phyloP scores from a whole-genome alignment of 2,888 invertebrate species.

The Melieria picta region DNA sequence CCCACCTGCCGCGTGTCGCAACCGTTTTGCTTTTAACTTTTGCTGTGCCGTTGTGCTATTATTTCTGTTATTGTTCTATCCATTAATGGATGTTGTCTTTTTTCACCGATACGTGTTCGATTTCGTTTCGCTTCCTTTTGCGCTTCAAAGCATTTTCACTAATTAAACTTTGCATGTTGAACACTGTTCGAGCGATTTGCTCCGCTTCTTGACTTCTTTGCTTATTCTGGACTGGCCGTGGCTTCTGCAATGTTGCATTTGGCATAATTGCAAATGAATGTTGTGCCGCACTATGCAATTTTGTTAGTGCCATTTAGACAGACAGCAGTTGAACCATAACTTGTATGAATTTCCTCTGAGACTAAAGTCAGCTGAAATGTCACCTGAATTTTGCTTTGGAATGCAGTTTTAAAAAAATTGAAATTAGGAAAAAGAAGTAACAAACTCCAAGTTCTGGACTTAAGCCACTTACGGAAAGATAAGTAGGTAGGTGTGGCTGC shows the following conservation, averaged over 20 bases:
- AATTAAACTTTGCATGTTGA: slow-evolving; percentile 36
- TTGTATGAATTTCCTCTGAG: no score
- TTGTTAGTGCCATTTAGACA: no score
- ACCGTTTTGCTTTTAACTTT: not conserved
- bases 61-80: slow-evolving; percentile 15
- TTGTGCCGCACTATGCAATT: not conserved
- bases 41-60: not conserved
- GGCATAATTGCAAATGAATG: slow-evolving; percentile 24
- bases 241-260: not conserved
- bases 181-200: slow-evolving; percentile 18
- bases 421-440: no score
- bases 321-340: no score
- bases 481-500: no score
- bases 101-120: not conserved
- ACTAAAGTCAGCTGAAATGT: no score
- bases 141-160: slow-evolving; percentile 23
- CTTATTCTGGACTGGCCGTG: not conserved
- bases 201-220: not conserved
- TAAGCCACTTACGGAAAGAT: no score
- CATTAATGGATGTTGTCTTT: slow-evolving; percentile 33
- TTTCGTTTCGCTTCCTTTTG: slow-evolving; percentile 4
- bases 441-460: no score
- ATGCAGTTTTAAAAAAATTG: no score
- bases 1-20: not conserved
- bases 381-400: no score